A percentile compares a stretch with the other conserved stretches of the same genome.
Evolutionary conservation across 1,140 invertebrate species (phyloP).

Genomic region (Aphis craccivora): DNA sequence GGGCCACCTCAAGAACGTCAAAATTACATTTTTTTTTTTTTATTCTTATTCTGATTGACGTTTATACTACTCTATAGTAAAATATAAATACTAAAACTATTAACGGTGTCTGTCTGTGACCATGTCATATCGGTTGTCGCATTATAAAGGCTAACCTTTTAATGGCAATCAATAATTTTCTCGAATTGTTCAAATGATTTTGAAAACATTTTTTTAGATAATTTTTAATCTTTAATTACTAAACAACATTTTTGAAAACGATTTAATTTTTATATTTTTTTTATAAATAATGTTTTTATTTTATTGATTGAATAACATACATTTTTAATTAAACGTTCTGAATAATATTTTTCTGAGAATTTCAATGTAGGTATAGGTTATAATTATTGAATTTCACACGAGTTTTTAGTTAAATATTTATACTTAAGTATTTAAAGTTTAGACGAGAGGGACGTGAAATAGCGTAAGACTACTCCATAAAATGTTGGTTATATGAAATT

Average conservation of each 20-base stretch:
- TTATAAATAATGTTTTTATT: no score
- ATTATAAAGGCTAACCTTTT: neutral
- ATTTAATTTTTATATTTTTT: neutral
- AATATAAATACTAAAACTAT: neutral
- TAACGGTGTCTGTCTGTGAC: neutral
- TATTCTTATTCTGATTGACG: neutral
- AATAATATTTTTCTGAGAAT: neutral
- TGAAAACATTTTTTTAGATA: neutral
- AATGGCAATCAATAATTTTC: neutral
- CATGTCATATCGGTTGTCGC: neutral
- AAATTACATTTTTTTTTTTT: neutral
- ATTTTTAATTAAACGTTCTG: neutral
- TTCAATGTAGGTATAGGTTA: neutral
- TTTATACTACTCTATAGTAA: no score
- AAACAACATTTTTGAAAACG: neutral
- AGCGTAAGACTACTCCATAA: neutral
- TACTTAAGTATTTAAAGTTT: neutral
- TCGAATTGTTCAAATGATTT: neutral
- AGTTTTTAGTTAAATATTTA: neutral
- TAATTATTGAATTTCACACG: no score
- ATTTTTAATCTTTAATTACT: neutral
- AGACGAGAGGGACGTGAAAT: neutral
- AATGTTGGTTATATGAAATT: neutral
- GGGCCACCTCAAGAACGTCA: neutral
- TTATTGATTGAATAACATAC: neutral